These are phyloP conservation scores for Hylaea fasciaria DNA, from an alignment of 2,888 invertebrate species.

Conservation along the genomic window DNA sequence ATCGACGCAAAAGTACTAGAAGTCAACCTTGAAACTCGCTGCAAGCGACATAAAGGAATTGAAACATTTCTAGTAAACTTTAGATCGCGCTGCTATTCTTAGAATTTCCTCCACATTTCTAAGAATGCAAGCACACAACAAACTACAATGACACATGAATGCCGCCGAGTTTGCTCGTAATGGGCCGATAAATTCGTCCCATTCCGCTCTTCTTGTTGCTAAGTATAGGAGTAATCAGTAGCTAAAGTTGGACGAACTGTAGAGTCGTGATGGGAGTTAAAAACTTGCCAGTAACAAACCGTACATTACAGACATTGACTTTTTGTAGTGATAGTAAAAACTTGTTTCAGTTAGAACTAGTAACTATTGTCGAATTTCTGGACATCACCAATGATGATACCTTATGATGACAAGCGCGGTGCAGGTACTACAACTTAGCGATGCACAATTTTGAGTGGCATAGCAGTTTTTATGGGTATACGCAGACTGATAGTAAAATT, in stretches of 20 bases:
- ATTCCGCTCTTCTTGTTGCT: conserved; percentile 42
- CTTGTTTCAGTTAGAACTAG: too few relatives aligned
- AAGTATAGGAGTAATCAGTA: conserved; percentile 9
- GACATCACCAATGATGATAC: too few relatives aligned
- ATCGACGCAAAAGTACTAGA: too few relatives aligned
- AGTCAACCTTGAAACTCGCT: background rate
- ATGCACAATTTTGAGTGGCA: too few relatives aligned
- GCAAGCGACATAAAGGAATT: background rate
- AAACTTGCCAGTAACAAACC: background rate
- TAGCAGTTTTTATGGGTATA: too few relatives aligned
- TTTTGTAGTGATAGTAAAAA: too few relatives aligned
- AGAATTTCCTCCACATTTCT: conserved; percentile 18
- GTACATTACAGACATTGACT: too few relatives aligned
- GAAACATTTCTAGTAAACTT: conserved; percentile 2
- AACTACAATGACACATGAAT: conserved; percentile 52
- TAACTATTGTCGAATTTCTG: too few relatives aligned
- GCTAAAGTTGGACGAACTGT: background rate
- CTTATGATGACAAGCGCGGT: too few relatives aligned
- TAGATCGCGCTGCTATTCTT: conserved; percentile 3
- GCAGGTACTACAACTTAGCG: too few relatives aligned
- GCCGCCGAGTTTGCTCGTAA: conserved; percentile 48
- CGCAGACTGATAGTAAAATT: too few relatives aligned
- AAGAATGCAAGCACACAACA: conserved; percentile 29
- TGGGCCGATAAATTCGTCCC: conserved; percentile 59
- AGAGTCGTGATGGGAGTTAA: background rate